Evolutionary conservation across 2,113 vertebrate species (phyloP).

Genomic region (Phrynosoma blainvillii): DNA sequence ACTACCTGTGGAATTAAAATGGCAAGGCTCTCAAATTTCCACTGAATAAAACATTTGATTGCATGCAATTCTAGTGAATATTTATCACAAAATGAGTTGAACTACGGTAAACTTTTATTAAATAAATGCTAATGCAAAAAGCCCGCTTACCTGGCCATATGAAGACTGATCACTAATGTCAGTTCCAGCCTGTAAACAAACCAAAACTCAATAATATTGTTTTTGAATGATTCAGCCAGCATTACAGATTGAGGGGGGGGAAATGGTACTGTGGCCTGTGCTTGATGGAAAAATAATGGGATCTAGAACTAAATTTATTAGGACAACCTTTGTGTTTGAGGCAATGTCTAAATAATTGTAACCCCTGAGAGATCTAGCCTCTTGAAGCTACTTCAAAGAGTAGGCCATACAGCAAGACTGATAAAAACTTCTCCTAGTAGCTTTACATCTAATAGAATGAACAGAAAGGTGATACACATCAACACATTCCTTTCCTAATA

Average conservation of each 20-base stretch:
- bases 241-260: background rate
- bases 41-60: background rate
- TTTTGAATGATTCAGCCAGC: background rate
- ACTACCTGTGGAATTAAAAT: background rate
- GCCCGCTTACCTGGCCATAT: constrained; percentile 15
- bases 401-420: too few species aligned
- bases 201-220: background rate
- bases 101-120: background rate
- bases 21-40: background rate
- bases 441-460: background rate
- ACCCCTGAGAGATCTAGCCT: background rate
- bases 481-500: background rate
- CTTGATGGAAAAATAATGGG: background rate
- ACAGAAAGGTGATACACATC: background rate
- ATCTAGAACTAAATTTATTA: background rate
- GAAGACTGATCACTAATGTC: background rate
- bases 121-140: background rate
- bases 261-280: background rate
- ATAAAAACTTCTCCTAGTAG: background rate
- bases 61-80: background rate
- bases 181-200: constrained; percentile 10
- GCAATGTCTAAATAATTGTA: background rate
- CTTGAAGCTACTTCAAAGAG: background rate
- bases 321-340: background rate
- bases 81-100: background rate